Conservation (phyloP, 2,113 vertebrate species). For the Edolisoma coerulescens region DNA sequence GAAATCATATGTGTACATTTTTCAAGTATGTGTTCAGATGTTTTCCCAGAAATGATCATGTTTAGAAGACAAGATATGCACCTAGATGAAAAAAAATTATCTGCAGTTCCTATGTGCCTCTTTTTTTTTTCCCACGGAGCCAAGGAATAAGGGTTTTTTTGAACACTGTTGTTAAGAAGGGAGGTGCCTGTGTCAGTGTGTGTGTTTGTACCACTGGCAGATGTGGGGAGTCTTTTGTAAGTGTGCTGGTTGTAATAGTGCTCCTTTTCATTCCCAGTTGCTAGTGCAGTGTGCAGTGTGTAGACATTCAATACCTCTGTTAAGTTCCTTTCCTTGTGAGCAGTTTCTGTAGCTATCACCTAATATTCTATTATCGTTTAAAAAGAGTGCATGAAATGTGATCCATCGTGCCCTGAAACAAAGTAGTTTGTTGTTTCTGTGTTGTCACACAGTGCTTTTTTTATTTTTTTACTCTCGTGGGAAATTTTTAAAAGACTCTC, state of each 20-base stretch:
- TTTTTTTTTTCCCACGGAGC: background rate
- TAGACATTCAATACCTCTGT: background rate
- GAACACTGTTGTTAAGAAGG: background rate
- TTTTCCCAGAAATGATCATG: background rate
- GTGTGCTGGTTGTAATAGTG: background rate
- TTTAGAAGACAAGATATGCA: background rate
- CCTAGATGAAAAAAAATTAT: background rate
- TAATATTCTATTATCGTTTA: background rate
- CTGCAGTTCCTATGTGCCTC: background rate
- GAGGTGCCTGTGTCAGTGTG: background rate
- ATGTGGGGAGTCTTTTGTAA: background rate
- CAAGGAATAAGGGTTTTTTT: background rate
- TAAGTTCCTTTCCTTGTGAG: background rate
- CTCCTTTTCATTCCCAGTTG: background rate
- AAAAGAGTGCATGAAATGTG: background rate
- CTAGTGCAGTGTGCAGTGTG: background rate
- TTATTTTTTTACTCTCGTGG: background rate
- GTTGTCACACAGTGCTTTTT: background rate
- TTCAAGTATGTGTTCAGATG: background rate
- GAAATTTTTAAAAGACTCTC: background rate
- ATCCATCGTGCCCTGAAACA: background rate
- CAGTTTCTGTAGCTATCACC: background rate
- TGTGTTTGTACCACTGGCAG: rapidly evolving
- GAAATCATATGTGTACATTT: background rate
- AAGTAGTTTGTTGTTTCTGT: background rate